A percentile compares a stretch with the other conserved stretches of the same genome.
Evolutionary conservation across 2,113 vertebrate species (phyloP).

Genomic region (Oxyruncus cristatus): DNA sequence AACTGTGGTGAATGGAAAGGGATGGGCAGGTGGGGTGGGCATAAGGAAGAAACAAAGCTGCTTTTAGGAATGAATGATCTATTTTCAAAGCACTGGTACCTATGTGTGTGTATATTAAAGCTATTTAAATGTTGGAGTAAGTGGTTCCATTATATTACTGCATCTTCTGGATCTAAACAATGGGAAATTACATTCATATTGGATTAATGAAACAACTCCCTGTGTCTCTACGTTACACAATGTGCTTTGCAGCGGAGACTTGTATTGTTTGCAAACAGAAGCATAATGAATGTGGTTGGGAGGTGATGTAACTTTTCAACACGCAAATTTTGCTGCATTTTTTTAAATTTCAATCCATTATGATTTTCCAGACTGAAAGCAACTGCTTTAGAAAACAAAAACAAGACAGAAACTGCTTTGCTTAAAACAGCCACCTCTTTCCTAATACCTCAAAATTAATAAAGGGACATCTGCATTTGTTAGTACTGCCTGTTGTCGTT

Average conservation of each 20-base stretch:
- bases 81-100: constrained; percentile 78
- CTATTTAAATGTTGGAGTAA: constrained; percentile 75
- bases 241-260: constrained; percentile 27
- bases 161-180: constrained; percentile 61
- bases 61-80: constrained; percentile 77
- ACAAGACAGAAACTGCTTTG: constrained; percentile 60
- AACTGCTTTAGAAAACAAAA: constrained; percentile 29
- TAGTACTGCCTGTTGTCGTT: constrained; percentile 72
- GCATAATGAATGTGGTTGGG: constrained; percentile 11
- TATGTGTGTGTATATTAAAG: constrained; percentile 74
- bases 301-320: constrained; percentile 58
- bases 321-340: constrained; percentile 64
- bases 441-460: constrained; percentile 78
- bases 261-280: constrained; percentile 41
- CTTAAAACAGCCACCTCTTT: constrained; percentile 75
- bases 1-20: constrained; percentile 66
- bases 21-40: constrained; percentile 40
- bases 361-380: constrained; percentile 73
- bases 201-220: constrained; percentile 45
- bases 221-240: not conserved
- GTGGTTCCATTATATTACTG: constrained; percentile 69
- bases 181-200: constrained; percentile 46
- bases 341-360: constrained; percentile 76
- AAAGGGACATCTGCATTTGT: constrained; percentile 75
- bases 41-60: constrained; percentile 75